Conservation (phyloP, 2,113 vertebrate species). For the Neomonachus schauinslandi region DNA sequence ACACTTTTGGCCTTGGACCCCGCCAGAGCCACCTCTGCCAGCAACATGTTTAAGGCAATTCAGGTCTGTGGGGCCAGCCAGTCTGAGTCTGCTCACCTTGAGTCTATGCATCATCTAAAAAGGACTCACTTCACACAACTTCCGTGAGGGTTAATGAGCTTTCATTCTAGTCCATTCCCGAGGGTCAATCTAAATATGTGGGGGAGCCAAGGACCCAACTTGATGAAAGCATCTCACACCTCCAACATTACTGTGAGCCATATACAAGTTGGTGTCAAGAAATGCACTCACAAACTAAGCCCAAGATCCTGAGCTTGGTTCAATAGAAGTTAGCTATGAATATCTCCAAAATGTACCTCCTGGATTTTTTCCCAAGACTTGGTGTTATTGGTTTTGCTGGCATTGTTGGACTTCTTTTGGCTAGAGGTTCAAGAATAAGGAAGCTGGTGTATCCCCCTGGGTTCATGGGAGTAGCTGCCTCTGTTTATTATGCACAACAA, state of each 20-base stretch:
- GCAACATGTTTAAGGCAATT: conserved; percentile 85
- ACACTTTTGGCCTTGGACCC: neutral
- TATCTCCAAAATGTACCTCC: neutral
- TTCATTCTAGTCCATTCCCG: conserved; percentile 91
- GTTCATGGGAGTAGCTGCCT: neutral
- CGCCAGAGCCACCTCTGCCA: neutral
- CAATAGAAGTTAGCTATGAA: conserved; percentile 80
- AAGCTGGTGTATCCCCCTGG: neutral
- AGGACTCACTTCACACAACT: conserved; percentile 82
- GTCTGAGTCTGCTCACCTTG: conserved; percentile 85
- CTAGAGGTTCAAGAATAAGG: neutral
- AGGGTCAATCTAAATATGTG: conserved; percentile 80
- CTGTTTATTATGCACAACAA: neutral
- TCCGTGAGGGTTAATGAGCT: conserved; percentile 88
- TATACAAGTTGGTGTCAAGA: conserved; percentile 91
- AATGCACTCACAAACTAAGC: conserved; percentile 87
- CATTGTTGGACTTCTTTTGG: neutral
- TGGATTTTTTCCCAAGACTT: neutral
- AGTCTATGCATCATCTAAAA: conserved; percentile 88
- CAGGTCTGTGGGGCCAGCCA: conserved; percentile 85
- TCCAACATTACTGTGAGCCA: conserved; percentile 88
- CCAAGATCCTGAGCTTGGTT: conserved; percentile 85
- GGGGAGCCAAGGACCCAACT: conserved; percentile 86
- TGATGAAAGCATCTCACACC: conserved; percentile 88
- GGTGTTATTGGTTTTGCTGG: neutral